Evolutionary conservation across 2,888 invertebrate genomes (phyloP).

Genomic region (Lathronympha strigana): DNA sequence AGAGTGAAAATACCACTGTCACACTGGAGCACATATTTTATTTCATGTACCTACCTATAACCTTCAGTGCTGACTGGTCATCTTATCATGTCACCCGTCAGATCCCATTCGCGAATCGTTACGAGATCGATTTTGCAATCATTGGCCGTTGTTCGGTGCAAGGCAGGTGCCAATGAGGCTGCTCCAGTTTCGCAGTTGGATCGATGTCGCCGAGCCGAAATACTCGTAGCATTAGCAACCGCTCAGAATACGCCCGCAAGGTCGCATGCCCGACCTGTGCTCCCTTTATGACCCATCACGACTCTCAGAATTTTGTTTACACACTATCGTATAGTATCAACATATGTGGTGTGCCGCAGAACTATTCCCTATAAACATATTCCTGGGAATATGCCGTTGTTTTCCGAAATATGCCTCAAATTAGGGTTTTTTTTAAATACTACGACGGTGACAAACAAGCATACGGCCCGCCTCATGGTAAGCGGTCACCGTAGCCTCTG

Average conservation of each 20-base stretch:
- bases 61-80: conserved; percentile 3
- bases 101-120: conserved; percentile 47
- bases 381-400: not conserved
- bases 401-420: no score
- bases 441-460: no score
- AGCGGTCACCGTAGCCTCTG: no score
- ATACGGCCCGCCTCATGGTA: no score
- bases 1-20: no score
- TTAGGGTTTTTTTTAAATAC: no score
- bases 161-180: conserved; percentile 73
- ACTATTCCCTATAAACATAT: no score
- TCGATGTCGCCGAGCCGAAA: conserved; percentile 73
- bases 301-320: conserved; percentile 51
- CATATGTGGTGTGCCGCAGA: no score
- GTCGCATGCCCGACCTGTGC: conserved; percentile 65
- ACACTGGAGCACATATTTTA: no score
- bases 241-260: conserved; percentile 70
- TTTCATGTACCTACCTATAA: not conserved
- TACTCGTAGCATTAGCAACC: conserved; percentile 58
- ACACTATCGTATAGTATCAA: no score
- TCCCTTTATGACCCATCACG: conserved; percentile 66
- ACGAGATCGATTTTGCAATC: conserved; percentile 64
- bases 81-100: conserved; percentile 18
- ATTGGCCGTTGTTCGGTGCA: conserved; percentile 61
- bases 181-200: conserved; percentile 68